These are phyloP conservation scores for Datnioides undecimradiatus DNA, from an alignment of 2,113 vertebrate genomes.

Conservation along the genomic window DNA sequence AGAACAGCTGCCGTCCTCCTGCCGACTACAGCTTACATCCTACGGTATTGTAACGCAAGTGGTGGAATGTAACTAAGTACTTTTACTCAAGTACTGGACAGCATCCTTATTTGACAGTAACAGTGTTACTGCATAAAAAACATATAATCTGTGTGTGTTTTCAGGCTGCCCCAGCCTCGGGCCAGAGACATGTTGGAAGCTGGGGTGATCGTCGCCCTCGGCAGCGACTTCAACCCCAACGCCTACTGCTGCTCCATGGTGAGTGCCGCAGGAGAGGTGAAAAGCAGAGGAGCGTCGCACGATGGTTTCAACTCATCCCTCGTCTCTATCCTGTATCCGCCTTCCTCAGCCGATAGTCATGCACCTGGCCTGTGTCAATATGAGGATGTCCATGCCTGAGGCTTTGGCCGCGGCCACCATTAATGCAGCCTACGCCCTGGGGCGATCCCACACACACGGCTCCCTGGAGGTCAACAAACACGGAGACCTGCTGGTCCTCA, in stretches of 20 bases:
- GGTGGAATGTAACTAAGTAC: neutral
- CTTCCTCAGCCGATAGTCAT: constrained; percentile 91
- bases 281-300: neutral
- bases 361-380: constrained; percentile 97
- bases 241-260: constrained; percentile 98
- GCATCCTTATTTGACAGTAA: no score
- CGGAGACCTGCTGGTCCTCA: constrained; percentile 91
- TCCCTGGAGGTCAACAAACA: constrained; percentile 93
- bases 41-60: constrained; percentile 83
- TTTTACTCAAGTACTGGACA: neutral
- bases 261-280: constrained; percentile 58
- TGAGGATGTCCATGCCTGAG: constrained; percentile 95
- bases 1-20: constrained; percentile 90
- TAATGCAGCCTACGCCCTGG: constrained; percentile 93
- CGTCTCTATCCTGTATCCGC: neutral
- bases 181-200: constrained; percentile 95
- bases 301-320: no score
- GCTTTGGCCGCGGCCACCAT: constrained; percentile 94
- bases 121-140: no score
- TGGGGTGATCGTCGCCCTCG: constrained; percentile 94
- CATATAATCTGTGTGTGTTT: constrained; percentile 19
- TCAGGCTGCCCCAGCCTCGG: constrained; percentile 91
- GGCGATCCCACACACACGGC: constrained; percentile 88
- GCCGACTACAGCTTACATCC: constrained; percentile 96
- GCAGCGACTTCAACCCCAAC: constrained; percentile 99